Evolutionary conservation across 2,113 vertebrate species (phyloP).

Genomic region (Garra rufa): DNA sequence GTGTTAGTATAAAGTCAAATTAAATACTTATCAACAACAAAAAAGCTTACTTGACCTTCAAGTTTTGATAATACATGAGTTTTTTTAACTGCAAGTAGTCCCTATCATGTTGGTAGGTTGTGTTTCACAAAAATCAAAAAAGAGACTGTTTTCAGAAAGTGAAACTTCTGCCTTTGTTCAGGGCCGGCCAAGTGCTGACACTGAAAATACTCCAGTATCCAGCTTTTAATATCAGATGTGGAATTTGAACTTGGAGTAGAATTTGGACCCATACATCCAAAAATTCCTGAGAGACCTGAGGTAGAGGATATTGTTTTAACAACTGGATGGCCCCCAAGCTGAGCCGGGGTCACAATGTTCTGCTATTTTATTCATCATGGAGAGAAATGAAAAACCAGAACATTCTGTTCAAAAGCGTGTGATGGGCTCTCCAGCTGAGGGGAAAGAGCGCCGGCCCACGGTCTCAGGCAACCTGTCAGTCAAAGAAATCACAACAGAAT

Average conservation of each 20-base stretch:
- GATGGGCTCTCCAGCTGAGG: conserved; percentile 47
- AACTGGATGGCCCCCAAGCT: conserved; percentile 51
- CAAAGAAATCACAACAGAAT: conserved; percentile 21
- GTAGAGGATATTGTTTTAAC: conserved; percentile 58
- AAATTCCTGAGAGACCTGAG: conserved; percentile 52
- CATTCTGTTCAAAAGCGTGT: conserved; percentile 53
- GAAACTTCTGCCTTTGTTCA: conserved; percentile 28
- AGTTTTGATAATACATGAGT: background rate
- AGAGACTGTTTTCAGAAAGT: conserved; percentile 31
- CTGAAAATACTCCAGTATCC: conserved; percentile 41
- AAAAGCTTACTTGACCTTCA: background rate
- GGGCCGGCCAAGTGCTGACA: conserved; percentile 46
- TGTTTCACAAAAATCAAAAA: conserved; percentile 11
- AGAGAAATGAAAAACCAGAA: conserved; percentile 51
- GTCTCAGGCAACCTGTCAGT: conserved; percentile 28
- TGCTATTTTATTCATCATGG: conserved; percentile 50
- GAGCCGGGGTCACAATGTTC: conserved; percentile 56
- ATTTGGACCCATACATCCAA: conserved; percentile 48
- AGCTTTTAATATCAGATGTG: conserved; percentile 57
- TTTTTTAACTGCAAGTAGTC: conserved; percentile 7
- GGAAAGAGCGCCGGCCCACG: background rate
- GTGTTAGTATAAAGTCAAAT: background rate
- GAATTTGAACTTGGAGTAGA: conserved; percentile 56
- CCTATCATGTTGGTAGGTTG: conserved; percentile 18
- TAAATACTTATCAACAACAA: background rate